Base-by-base conservation (phyloP, 1,140 invertebrate genomes). In the Lepidurus packardi region DNA sequence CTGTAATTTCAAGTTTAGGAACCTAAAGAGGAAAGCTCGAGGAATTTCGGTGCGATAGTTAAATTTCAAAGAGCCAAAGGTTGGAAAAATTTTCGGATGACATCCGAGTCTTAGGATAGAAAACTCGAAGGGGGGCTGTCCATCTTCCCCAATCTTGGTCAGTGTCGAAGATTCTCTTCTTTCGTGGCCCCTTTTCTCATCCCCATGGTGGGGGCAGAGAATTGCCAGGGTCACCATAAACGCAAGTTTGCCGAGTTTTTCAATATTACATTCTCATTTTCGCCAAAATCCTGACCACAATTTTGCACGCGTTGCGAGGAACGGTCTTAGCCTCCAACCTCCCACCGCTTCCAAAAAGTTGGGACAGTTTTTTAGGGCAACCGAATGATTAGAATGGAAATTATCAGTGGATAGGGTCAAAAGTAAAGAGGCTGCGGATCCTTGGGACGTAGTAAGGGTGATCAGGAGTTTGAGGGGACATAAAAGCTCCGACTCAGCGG, bases 181-280 rank as follows among this genome's bases (percentile, higher is more conserved):
- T 34, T 34, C 34, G 34, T 65, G 10, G 53, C 53, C 53, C 53
- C 53, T 65, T 65, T 65, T 65, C 53, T 65, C 53, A 65, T n/a
- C 53, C 53, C 53, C 53, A 65, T 65, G 53, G 53, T 65, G 53
- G 53, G 45, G 53, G 53, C 21, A 65, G 21, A 65, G 53, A 65
- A 65, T 65, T 65, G 53, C 53, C 21, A 21, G 16, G 10, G 16
- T 0, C 13, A 13, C 53, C 53, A n/a, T 65, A 21, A n/a, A 13
- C n/a, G 21, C 53, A 65, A 65, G 21, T n/a, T 21, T 21, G 53
- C 53, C 4, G 21, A 21, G 53, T 16, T n/a, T 65, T 65, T 65
- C 13, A n/a, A 13, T 65, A 7, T 65, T 65, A 10, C 16, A n/a
- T 65, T 65, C 21, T 65, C 4, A 16, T 21, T 16, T 47, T 47